phyloP scores from a whole-genome alignment of 2,888 invertebrate genomes.

The Bimastos eiseni region DNA sequence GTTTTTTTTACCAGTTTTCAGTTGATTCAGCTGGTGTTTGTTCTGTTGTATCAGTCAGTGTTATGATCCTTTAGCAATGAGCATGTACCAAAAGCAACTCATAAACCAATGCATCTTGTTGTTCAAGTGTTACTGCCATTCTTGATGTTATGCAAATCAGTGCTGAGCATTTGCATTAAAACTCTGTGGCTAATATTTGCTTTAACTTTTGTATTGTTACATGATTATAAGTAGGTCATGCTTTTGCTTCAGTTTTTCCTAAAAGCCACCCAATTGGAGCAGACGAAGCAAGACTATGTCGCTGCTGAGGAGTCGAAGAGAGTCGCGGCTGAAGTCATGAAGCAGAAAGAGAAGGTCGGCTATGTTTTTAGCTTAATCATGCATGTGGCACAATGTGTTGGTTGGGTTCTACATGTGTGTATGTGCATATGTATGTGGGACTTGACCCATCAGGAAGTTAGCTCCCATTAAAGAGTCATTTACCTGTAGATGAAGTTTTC shows the following conservation, averaged over 20 bases:
- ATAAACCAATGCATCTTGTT: too few species aligned
- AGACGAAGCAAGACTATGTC: conserved; percentile 58
- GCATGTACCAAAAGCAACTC: too few species aligned
- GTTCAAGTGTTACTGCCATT: not conserved
- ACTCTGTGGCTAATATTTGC: not conserved
- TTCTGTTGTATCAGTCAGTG: not conserved
- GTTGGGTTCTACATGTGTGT: not conserved
- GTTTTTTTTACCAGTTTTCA: not conserved
- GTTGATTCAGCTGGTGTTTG: not conserved
- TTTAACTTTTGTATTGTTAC: not conserved
- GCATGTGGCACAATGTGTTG: not conserved
- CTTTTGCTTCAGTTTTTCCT: conserved; percentile 68
- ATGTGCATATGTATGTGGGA: not conserved
- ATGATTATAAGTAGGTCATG: not conserved
- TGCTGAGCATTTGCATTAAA: not conserved
- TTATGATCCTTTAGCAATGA: too few species aligned
- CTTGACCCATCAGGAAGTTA: not conserved
- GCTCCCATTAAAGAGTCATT: not conserved
- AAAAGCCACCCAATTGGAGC: conserved; percentile 77
- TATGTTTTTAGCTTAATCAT: not conserved
- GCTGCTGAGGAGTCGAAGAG: conserved; percentile 51
- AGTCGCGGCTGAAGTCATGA: conserved; percentile 51
- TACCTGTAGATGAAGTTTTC: not conserved
- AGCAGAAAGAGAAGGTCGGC: conserved; percentile 55
- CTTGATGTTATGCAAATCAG: not conserved